Evolutionary conservation across 2,113 vertebrate genomes (phyloP), one percentile per base, ranked within the genome.

Genomic region (Rhineura floridana): DNA sequence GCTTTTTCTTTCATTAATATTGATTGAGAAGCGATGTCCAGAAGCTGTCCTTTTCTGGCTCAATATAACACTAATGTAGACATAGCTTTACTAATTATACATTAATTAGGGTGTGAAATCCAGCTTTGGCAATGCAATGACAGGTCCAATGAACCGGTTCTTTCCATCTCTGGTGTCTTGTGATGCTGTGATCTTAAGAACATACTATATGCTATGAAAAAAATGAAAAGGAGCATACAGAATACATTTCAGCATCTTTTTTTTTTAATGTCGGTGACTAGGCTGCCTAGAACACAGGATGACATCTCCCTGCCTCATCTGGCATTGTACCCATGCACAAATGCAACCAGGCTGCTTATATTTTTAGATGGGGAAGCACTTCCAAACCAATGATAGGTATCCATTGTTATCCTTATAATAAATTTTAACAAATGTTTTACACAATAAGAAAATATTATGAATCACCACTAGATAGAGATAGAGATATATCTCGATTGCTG

Each of bases 81-180:
- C 63, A 85, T 79, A 50, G 76, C 88, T 79, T 73, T 73, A 48
- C 3, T 83, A 86, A 48, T 59, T 33, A 25, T n/a, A 92, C 91
- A 87, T 59, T 10, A 69, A 39, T 78, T 69, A 89, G 63, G 63
- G 3, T 52, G 80, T 73, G 86, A 70, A 93, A 70, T 46, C 69
- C 91, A 52, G 42, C 30, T 73, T 8, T 70, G 28, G 59, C 75
- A 93, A 83, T 28, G 63, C 85, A 93, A 87, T 0, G 1, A 91
- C 81, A 88, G 91, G 87, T 88, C 91, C 81, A 90, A 72, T 88
- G 62, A 52, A 62, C 67, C 86, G 89, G 25, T 89, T 76, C 77
- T 0, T 0, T 33, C 87, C 72, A 30, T 70, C 77, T 84, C 84
- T 42, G 72, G 28, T 4, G 0, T 8, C 88, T 94, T 91, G 50